phyloP scores from a whole-genome alignment of 2,888 invertebrate genomes.

The Plemyria rubiginata region DNA sequence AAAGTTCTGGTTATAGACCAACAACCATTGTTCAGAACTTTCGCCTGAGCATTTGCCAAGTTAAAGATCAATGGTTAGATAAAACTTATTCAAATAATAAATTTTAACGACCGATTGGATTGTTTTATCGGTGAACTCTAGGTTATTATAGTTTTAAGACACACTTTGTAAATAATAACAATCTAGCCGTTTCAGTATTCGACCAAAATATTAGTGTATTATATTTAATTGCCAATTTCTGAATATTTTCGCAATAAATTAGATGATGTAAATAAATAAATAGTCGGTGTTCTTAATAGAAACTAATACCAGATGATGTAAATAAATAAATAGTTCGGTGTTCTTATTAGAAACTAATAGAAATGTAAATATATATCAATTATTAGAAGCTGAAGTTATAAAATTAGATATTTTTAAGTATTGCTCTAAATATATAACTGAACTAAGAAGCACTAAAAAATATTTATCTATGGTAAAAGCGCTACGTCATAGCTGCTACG shows the following conservation, averaged over 20 bases:
- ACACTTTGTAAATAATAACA: conserved; percentile 49
- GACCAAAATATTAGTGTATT: conserved; percentile 71
- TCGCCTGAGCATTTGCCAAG: too few species aligned
- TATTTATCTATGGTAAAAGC: too few species aligned
- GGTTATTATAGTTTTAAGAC: background rate
- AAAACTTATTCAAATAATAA: too few species aligned
- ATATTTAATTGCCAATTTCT: conserved; percentile 39
- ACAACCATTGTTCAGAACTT: too few species aligned
- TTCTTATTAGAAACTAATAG: background rate
- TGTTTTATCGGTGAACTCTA: background rate
- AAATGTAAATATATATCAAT: conserved; percentile 27
- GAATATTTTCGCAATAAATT: conserved; percentile 34
- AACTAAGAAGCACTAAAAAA: conserved; percentile 1
- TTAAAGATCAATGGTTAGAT: too few species aligned
- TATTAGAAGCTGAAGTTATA: conserved; percentile 4
- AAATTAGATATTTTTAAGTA: conserved; percentile 6
- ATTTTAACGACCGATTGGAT: background rate
- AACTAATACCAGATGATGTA: conserved; percentile 45
- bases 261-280: conserved; percentile 47
- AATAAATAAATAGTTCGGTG: conserved; percentile 31
- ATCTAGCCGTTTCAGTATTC: conserved; percentile 68
- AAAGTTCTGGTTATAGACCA: too few species aligned
- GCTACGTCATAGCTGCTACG: too few species aligned
- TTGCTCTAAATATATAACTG: background rate
- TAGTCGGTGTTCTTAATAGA: conserved; percentile 52